Conservation (phyloP, 2,797 vertebrate genomes). For the Tarsius wallacei region DNA sequence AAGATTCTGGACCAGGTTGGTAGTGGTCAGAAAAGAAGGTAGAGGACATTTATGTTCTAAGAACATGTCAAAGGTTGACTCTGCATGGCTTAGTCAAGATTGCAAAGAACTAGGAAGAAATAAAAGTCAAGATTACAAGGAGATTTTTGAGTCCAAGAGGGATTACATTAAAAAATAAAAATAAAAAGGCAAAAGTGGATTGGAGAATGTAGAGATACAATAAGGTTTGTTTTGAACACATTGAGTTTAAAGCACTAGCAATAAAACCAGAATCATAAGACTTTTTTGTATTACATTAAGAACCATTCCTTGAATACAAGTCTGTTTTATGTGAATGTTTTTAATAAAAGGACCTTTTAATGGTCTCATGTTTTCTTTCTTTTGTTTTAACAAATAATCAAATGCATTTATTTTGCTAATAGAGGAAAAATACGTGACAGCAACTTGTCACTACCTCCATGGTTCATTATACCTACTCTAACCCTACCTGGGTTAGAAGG, state of each 20-base stretch:
- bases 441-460: not conserved
- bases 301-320: not conserved
- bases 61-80: not conserved
- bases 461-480: not conserved
- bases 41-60: not conserved
- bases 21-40: not conserved
- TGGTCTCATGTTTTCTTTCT: not conserved
- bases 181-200: not conserved
- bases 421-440: not conserved
- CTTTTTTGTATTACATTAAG: not conserved
- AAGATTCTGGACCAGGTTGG: not conserved
- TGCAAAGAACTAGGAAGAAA: not conserved
- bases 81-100: not conserved
- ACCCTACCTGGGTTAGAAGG: not conserved
- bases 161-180: not conserved
- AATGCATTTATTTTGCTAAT: not conserved
- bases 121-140: not conserved
- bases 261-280: not conserved
- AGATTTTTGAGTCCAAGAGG: not conserved
- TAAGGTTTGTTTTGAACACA: not conserved
- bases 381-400: not conserved
- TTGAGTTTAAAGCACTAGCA: not conserved
- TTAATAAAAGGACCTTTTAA: constrained; percentile 5
- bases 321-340: not conserved
- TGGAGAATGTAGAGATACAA: not conserved